Base-by-base conservation (phyloP, 2,797 vertebrate genomes). In the Oreochromis mossambicus region DNA sequence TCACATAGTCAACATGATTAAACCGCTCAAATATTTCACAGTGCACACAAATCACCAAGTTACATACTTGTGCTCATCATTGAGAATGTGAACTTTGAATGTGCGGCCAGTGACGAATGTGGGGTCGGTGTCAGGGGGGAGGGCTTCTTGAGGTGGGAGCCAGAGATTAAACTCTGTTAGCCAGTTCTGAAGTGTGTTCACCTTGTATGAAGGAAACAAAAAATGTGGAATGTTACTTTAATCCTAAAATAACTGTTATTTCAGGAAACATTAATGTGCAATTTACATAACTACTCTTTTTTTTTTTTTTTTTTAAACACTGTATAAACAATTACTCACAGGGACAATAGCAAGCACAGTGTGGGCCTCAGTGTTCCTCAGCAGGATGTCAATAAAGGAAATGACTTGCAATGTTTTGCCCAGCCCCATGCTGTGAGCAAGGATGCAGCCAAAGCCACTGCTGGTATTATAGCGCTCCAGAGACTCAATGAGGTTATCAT, bases 101-200 rank as follows among this genome's bases (percentile, higher is more conserved):
- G 92, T 77, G 63, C 98, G 98, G 24, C 98, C 97, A 48, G 93
- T 94, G 79, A 97, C 24, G 36, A 97, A 82, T 79, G 95, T 91
- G 19, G 97, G 96, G 92, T 99, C 97, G n/a, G 92, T 96, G 88
- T 98, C 97, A 8, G 97, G 96, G 79, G 97, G 91, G 85, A 99
- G 94, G 61, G 96, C 93, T 93, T 99, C 98, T 86, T 97, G 96
- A 46, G 98, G 88, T 7, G 99, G 98, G 34, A 99, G 97, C 99
- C 99, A 99, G 91, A 98, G 96, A 92, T 99, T 99, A 91, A 99
- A 99, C 92, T 99, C 99, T 21, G 98, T 97, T 90, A 99, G 91
- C 99, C 99, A 99, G 92, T 99, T 99, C 87, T 99, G 99, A 87
- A 99, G 97, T 1, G 99, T 99, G 94, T 99, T 99, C 89, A 99